Conservation (phyloP, 2,797 vertebrate genomes). For the Coilia nasus region DNA sequence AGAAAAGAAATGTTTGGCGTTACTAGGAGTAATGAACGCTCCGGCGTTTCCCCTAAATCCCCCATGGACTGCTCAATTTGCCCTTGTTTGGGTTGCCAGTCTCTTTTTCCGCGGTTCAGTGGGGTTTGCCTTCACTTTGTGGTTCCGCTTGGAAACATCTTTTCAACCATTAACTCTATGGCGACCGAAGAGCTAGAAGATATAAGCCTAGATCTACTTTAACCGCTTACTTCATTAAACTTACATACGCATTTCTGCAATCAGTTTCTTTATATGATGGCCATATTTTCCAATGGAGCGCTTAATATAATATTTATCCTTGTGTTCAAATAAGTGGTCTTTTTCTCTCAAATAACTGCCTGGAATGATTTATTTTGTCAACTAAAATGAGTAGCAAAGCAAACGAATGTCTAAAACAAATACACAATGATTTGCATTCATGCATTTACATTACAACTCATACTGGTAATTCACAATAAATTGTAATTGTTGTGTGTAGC, state of each 20-base stretch:
- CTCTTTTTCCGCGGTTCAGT: slow-evolving; percentile 74
- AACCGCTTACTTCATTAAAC: background rate
- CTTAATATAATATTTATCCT: background rate
- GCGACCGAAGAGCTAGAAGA: background rate
- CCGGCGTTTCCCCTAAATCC: slow-evolving; percentile 67
- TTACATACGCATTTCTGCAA: background rate
- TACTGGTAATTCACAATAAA: slow-evolving; percentile 13
- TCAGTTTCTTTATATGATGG: background rate
- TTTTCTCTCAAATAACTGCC: background rate
- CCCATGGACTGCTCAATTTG: slow-evolving; percentile 75
- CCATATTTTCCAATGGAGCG: background rate
- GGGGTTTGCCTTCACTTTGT: slow-evolving; percentile 72
- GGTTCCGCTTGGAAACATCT: slow-evolving; percentile 75
- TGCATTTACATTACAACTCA: background rate
- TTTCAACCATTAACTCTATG: slow-evolving; percentile 41
- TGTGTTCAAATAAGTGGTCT: background rate
- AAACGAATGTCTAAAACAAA: background rate
- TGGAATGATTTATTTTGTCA: background rate
- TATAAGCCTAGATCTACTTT: background rate
- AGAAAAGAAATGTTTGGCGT: slow-evolving; percentile 21
- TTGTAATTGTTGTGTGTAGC: slow-evolving; percentile 5
- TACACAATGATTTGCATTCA: background rate
- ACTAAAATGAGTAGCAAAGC: background rate
- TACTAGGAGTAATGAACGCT: slow-evolving; percentile 24
- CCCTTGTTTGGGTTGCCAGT: slow-evolving; percentile 81